These are phyloP conservation scores for Oreotrochilus melanogaster DNA, from an alignment of 2,113 vertebrate species.

Conservation along the genomic window DNA sequence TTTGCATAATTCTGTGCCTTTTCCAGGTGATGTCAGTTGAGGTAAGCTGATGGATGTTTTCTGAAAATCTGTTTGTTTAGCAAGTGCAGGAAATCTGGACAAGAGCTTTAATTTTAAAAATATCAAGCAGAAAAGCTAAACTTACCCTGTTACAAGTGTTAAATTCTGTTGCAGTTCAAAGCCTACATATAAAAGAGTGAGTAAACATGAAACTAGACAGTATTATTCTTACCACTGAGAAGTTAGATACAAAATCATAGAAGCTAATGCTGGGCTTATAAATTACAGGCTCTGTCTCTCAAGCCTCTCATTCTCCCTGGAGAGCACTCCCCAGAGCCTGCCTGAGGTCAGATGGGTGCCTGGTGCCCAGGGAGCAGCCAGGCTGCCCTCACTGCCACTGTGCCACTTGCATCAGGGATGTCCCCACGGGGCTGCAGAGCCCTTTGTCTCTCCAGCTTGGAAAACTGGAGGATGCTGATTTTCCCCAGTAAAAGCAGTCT, in stretches of 20 bases:
- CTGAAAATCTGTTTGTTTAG: not conserved
- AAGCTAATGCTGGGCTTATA: not conserved
- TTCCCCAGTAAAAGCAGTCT: not conserved
- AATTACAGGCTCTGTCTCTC: not conserved
- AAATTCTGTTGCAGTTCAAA: not conserved
- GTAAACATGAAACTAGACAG: not conserved
- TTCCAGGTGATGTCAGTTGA: not conserved
- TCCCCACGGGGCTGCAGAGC: accelerated
- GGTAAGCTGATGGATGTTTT: not conserved
- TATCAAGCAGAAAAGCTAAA: not conserved
- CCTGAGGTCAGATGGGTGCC: not conserved
- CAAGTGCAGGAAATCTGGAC: not conserved
- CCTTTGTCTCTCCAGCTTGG: not conserved
- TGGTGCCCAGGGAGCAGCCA: accelerated
- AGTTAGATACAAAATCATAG: not conserved
- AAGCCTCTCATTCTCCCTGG: not conserved
- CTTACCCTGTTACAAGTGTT: not conserved
- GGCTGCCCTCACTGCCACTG: not conserved
- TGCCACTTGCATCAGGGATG: not conserved
- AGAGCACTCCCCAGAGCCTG: not conserved
- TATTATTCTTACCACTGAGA: not conserved
- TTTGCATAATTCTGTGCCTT: not conserved
- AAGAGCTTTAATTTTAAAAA: not conserved
- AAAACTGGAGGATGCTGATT: not conserved
- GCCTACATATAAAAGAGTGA: not conserved